Conservation (phyloP, 1,140 invertebrate species). For the Chironomus striatipennis region DNA sequence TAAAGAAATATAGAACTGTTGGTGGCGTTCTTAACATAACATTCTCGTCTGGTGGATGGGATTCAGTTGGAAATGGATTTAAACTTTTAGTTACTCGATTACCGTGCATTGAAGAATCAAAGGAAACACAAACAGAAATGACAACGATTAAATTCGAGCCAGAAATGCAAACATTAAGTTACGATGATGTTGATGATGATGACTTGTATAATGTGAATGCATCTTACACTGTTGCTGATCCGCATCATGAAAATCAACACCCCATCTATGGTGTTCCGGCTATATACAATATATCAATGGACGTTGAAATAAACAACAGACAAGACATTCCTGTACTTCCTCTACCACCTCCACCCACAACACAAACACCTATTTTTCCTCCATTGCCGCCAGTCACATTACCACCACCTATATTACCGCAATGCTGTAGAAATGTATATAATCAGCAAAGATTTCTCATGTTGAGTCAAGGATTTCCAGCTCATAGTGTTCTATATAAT, state of each 20-base stretch:
- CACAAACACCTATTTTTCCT: neutral
- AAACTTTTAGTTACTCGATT: slow-evolving; percentile 44
- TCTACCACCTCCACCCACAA: slow-evolving; percentile 18
- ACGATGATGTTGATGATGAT: neutral
- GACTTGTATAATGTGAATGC: slow-evolving; percentile 22
- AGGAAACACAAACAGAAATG: slow-evolving; percentile 31
- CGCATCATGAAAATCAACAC: slow-evolving; percentile 29
- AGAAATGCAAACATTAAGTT: too few relatives aligned
- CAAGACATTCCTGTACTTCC: slow-evolving; percentile 16
- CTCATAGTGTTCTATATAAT: slow-evolving; percentile 32
- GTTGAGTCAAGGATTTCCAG: slow-evolving; percentile 48
- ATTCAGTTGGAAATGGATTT: slow-evolving; percentile 41
- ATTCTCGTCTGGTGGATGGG: slow-evolving; percentile 32
- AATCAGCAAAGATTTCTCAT: slow-evolving; percentile 43
- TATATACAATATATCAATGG: slow-evolving; percentile 28
- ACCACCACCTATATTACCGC: slow-evolving; percentile 26
- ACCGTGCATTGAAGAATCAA: slow-evolving; percentile 33
- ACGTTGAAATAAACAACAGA: neutral
- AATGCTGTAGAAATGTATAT: slow-evolving; percentile 42
- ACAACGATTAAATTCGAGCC: neutral
- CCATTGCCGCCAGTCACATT: slow-evolving; percentile 28
- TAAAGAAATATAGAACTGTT: slow-evolving; percentile 41
- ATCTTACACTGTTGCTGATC: slow-evolving; percentile 32
- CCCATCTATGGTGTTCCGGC: slow-evolving; percentile 23
- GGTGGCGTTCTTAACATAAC: slow-evolving; percentile 41